Conservation (phyloP, 2,797 vertebrate species). For the Betta splendens region DNA sequence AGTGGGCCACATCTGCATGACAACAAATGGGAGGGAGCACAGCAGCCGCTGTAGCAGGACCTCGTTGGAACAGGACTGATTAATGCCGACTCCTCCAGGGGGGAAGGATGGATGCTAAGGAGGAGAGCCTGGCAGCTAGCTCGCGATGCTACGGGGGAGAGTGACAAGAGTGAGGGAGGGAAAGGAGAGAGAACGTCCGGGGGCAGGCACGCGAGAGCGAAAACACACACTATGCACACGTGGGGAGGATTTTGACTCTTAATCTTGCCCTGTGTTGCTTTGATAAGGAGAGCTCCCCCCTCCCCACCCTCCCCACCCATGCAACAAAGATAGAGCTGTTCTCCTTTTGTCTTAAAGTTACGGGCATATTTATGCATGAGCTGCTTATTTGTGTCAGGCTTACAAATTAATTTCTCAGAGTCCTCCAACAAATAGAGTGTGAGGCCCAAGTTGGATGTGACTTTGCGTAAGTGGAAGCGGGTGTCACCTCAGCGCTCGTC, state of each 20-base stretch:
- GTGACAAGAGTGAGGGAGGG: conserved; percentile 62
- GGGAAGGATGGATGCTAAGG: conserved; percentile 74
- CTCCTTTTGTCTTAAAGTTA: conserved; percentile 78
- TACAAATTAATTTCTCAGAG: conserved; percentile 71
- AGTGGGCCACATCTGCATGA: conserved; percentile 69
- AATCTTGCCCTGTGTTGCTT: conserved; percentile 81
- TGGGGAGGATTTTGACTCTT: conserved; percentile 79
- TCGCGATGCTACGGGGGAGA: conserved; percentile 74
- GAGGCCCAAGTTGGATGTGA: conserved; percentile 69
- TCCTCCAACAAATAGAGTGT: conserved; percentile 57
- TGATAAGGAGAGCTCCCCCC: conserved; percentile 80
- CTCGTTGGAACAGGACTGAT: conserved; percentile 66
- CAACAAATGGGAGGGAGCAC: conserved; percentile 66
- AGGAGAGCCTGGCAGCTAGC: conserved; percentile 76
- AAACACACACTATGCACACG: conserved; percentile 60
- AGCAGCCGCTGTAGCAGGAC: conserved; percentile 60
- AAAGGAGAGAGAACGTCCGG: conserved; percentile 71
- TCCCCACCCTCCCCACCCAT: too few species aligned
- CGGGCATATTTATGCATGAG: conserved; percentile 75
- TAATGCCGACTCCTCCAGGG: conserved; percentile 75
- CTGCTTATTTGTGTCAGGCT: conserved; percentile 77
- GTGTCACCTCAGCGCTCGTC: conserved; percentile 21
- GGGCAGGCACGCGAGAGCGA: conserved; percentile 70
- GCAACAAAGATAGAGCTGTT: conserved; percentile 75
- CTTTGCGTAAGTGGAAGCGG: too few species aligned